Conservation (phyloP, 2,888 invertebrate genomes). For the Microplitis deprimator region DNA sequence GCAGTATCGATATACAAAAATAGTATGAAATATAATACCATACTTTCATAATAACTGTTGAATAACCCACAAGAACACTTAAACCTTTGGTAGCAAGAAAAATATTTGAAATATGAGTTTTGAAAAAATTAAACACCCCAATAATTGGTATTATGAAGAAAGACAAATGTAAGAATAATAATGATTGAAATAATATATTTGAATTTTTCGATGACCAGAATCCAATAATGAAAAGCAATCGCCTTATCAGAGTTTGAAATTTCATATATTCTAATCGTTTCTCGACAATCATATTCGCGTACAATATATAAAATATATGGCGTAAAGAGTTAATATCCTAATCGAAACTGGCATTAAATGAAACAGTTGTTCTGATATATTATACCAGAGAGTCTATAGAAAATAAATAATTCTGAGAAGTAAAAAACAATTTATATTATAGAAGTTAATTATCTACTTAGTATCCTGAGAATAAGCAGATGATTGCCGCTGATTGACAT, state of each 20-base stretch:
- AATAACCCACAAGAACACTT: constrained; percentile 12
- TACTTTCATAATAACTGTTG: neutral
- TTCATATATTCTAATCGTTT: neutral
- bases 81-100: constrained; percentile 18
- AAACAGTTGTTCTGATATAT: neutral
- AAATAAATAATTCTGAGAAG: neutral
- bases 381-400: neutral
- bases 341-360: neutral
- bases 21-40: neutral
- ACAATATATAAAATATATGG: neutral
- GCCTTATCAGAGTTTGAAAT: neutral
- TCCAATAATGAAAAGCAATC: neutral
- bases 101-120: constrained; percentile 19
- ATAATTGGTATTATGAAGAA: neutral
- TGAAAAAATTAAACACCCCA: neutral
- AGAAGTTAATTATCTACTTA: neutral
- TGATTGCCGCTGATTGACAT: neutral
- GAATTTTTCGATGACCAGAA: neutral
- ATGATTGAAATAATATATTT: neutral
- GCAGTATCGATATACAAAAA: too few species aligned
- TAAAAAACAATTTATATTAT: neutral
- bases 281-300: neutral
- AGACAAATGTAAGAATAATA: neutral
- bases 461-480: neutral
- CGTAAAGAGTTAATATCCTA: neutral